Conservation (phyloP, 2,797 vertebrate genomes). For the Diplodus puntazzo region DNA sequence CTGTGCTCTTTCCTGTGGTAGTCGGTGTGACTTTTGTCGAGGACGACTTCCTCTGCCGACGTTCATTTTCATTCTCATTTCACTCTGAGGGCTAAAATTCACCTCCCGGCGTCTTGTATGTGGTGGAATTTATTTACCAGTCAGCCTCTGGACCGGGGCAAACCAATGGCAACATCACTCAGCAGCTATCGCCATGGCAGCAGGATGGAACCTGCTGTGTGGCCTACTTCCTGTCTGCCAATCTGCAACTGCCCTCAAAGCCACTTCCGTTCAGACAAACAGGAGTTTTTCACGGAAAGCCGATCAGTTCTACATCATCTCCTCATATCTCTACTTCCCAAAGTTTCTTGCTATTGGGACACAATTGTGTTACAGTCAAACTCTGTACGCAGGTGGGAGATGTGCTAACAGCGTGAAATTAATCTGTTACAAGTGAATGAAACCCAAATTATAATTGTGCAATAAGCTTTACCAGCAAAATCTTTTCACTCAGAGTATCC, state of each 20-base stretch:
- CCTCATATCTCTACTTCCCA: constrained; percentile 26
- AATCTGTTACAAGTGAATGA: too few relatives aligned
- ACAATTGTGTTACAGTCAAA: too few relatives aligned
- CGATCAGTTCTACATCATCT: constrained; percentile 66
- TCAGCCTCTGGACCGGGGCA: constrained; percentile 41
- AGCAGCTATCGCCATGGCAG: constrained; percentile 73
- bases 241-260: constrained; percentile 82
- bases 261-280: constrained; percentile 86
- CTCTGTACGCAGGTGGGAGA: too few relatives aligned
- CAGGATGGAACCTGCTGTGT: constrained; percentile 70
- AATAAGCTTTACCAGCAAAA: too few relatives aligned
- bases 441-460: too few relatives aligned
- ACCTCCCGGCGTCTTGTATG: neutral
- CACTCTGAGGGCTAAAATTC: neutral
- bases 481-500: too few relatives aligned
- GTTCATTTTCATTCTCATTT: constrained; percentile 28
- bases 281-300: constrained; percentile 49
- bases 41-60: neutral
- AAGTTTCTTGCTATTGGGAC: too few relatives aligned
- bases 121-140: constrained; percentile 43
- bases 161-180: constrained; percentile 63
- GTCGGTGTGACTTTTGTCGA: neutral
- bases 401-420: too few relatives aligned
- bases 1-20: constrained; percentile 69
- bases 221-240: constrained; percentile 86